phyloP scores from a whole-genome alignment of 1,140 invertebrate species.

The Drosophila nebulosa region DNA sequence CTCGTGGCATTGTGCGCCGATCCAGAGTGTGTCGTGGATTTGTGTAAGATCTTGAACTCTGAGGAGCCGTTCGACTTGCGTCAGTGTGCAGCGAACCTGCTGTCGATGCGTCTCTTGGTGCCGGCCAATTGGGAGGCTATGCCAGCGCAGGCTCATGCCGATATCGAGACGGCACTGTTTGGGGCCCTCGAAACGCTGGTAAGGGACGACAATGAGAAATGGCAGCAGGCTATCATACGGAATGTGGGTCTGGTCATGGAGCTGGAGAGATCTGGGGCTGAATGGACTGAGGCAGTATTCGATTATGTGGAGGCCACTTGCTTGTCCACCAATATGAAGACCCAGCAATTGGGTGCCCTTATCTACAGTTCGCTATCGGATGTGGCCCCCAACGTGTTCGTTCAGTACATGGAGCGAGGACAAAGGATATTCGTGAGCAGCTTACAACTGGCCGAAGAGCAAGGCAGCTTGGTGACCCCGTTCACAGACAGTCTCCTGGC shows the following conservation, averaged over 20 bases:
- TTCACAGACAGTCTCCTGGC: constrained; percentile 10
- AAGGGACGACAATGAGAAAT: not conserved
- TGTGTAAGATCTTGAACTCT: constrained; percentile 1
- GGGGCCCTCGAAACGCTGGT: constrained; percentile 4
- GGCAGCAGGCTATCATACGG: constrained; percentile 1
- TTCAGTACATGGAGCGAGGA: not conserved
- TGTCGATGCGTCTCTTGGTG: not conserved
- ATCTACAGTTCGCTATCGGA: constrained; percentile 10
- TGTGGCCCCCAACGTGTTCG: not conserved
- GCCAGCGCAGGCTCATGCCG: not conserved
- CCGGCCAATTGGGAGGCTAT: not conserved
- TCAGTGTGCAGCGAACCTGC: not conserved
- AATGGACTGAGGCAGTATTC: constrained; percentile 17
- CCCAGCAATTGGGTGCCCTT: not conserved
- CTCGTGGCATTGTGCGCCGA: not conserved
- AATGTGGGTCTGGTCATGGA: constrained; percentile 13
- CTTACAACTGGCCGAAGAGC: constrained; percentile 1
- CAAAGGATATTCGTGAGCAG: constrained; percentile 9
- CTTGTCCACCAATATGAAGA: not conserved
- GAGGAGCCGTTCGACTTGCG: not conserved
- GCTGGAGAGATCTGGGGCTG: not conserved
- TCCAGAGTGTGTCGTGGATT: not conserved
- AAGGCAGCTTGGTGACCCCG: not conserved
- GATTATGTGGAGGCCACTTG: constrained; percentile 1
- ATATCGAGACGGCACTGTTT: not conserved